phyloP scores from a whole-genome alignment of 2,888 invertebrate genomes.

The Subacronicta megacephala region DNA sequence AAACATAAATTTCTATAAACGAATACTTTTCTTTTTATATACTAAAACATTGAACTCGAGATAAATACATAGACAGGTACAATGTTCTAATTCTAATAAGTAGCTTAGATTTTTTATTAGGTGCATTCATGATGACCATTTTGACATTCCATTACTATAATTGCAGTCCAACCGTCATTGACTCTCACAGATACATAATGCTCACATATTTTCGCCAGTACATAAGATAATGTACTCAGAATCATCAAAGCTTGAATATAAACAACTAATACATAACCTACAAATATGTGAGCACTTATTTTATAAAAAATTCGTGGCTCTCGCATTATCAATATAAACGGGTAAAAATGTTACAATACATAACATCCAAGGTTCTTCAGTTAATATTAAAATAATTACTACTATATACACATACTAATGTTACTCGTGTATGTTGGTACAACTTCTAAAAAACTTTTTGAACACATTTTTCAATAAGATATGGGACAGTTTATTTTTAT shows the following conservation, averaged over 20 bases:
- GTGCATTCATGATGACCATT: too few species aligned
- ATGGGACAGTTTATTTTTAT: slow-evolving; percentile 76
- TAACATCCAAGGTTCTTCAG: slow-evolving; percentile 60
- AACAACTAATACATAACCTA: slow-evolving; percentile 38
- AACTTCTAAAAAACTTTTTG: slow-evolving; percentile 84
- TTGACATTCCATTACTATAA: slow-evolving; percentile 13
- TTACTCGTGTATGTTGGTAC: slow-evolving; percentile 77
- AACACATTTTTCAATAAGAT: slow-evolving; percentile 88
- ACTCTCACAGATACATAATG: slow-evolving; percentile 49
- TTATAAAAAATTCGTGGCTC: slow-evolving; percentile 56
- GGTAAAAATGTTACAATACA: slow-evolving; percentile 64
- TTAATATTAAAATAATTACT: slow-evolving; percentile 65
- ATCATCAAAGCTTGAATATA: slow-evolving; percentile 44
- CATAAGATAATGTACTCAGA: slow-evolving; percentile 6
- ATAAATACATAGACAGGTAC: too few species aligned
- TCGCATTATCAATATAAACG: slow-evolving; percentile 55
- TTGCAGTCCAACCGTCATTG: slow-evolving; percentile 26
- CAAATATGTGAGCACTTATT: slow-evolving; percentile 56
- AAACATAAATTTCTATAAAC: too few species aligned
- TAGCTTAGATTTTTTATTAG: too few species aligned
- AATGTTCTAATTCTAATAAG: too few species aligned
- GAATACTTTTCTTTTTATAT: too few species aligned
- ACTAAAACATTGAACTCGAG: too few species aligned
- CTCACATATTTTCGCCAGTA: slow-evolving; percentile 48
- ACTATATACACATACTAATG: slow-evolving; percentile 78